These are phyloP conservation scores for Axis porcinus DNA, from an alignment of 2,113 vertebrate genomes.

Conservation along the genomic window DNA sequence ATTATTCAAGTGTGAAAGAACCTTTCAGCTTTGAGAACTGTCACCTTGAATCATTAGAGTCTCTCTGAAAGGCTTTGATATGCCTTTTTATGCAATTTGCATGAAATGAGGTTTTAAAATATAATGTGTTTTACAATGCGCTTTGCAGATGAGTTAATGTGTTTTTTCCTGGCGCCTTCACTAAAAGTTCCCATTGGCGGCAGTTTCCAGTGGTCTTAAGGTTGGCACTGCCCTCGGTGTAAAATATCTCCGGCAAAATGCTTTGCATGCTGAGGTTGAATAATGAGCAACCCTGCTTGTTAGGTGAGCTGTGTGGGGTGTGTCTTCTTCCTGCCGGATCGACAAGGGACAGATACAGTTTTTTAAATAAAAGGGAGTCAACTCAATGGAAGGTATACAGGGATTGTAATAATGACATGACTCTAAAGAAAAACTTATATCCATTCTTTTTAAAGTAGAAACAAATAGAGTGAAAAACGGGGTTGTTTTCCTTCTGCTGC, in stretches of 20 bases:
- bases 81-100: conserved; percentile 52
- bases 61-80: neutral
- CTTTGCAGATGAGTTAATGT: conserved; percentile 40
- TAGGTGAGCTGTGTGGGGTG: neutral
- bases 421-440: neutral
- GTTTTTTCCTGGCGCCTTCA: neutral
- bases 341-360: neutral
- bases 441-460: neutral
- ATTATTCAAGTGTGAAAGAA: neutral
- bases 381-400: neutral
- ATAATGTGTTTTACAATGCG: neutral
- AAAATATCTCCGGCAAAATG: neutral
- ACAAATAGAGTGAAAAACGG: neutral
- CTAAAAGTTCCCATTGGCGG: neutral
- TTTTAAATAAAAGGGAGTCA: neutral
- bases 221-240: neutral
- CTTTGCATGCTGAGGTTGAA: neutral
- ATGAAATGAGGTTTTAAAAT: conserved; percentile 51
- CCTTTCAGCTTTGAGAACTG: conserved; percentile 6
- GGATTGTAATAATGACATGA: neutral
- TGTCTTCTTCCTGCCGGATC: neutral
- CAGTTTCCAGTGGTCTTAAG: neutral
- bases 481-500: neutral
- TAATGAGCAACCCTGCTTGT: neutral
- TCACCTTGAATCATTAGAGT: neutral